Conservation (phyloP, 92 coral and sea anemone species). For the Bergia puertoricense region DNA sequence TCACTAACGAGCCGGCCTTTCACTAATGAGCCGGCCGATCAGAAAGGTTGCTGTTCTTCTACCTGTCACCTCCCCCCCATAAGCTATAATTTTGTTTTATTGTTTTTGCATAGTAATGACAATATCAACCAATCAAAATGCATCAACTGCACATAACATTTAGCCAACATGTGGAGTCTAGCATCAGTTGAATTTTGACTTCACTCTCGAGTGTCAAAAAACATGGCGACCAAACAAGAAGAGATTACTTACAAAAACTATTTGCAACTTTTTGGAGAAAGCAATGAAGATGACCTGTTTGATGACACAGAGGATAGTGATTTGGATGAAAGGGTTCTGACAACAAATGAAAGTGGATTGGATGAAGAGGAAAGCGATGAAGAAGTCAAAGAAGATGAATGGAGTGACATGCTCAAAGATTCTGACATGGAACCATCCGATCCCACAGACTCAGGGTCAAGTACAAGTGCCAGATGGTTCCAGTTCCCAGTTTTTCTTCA, state of each 20-base stretch:
- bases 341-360: not conserved
- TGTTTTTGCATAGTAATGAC: not conserved
- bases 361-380: not conserved
- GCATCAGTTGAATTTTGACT: not conserved
- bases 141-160: not conserved
- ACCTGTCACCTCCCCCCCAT: not conserved
- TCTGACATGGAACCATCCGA: not conserved
- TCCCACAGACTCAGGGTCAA: not conserved
- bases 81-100: not conserved
- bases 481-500: not conserved
- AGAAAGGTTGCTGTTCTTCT: not conserved
- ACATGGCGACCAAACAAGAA: not conserved
- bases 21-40: not conserved
- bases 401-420: not conserved
- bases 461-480: not conserved
- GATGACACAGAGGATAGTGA: not conserved
- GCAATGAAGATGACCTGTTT: not conserved
- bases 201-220: not conserved
- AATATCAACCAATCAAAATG: slow-evolving; percentile 4
- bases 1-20: too few relatives aligned
- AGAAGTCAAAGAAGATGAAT: not conserved
- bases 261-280: not conserved
- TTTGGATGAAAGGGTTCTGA: not conserved
- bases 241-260: not conserved
- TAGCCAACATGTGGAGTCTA: not conserved